Base-by-base conservation (phyloP, 2,797 vertebrate genomes). In the Huso huso region DNA sequence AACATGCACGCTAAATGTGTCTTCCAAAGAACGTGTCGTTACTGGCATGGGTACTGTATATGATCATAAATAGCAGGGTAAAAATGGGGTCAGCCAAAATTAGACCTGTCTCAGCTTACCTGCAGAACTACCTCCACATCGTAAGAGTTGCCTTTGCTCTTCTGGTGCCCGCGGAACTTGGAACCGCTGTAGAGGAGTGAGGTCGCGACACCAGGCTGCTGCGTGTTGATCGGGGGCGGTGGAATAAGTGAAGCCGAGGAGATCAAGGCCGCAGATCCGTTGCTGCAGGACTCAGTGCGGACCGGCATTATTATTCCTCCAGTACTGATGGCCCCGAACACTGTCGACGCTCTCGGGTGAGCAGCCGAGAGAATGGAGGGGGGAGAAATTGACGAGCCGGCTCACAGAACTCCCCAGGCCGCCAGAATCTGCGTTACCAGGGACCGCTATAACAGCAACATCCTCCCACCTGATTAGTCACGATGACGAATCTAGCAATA, bases 141-240 rank as follows among this genome's bases (percentile, higher is more conserved):
- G 82, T 99, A 99, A 0, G 95, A 93, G 85, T 95, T 98, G 72
- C 95, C 96, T 84, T 98, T 97, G 87, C 95, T 97, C 82, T 94
- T 97, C 87, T 99, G 95, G 78, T 95, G 90, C 10, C 96, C 96
- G 70, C 92, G 92, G 86, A 97, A 99, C 88, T 94, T 94, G 48
- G 96, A 93, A 71, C 96, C 96, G 83, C 95, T 97, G 87, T 95
- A 95, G 50, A 99, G 90, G 72, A 95, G 87, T 68, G 94, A 94
- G 18, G 93, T 94, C 73, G 91, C 86, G 73, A 96, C 91, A 61
- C 96, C 95, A 37, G 95, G 95, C 84, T 99, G 96, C 74, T 87
- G 86, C 55, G 95, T 93, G 91, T 96, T 96, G 85, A 99, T 97
- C 82, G 95, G 95, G 63, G 94, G 94, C 62, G 95, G 93, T 68